phyloP scores from a whole-genome alignment of 1,140 invertebrate genomes.

The Drosophila nasuta region DNA sequence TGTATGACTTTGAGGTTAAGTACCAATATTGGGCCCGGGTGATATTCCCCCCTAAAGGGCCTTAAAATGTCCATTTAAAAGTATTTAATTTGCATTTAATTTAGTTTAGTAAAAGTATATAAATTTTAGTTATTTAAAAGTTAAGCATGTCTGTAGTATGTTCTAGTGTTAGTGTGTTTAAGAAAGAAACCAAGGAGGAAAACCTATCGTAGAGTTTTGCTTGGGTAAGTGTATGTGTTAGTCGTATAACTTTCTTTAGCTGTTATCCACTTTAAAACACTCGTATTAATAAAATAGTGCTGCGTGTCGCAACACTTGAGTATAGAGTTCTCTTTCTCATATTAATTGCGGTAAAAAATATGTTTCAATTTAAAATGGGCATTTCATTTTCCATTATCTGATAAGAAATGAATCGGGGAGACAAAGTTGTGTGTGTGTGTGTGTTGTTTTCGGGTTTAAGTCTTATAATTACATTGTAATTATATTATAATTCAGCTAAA shows the following conservation, averaged over 20 bases:
- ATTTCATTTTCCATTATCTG: conserved; percentile 1
- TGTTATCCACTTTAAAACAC: conserved; percentile 32
- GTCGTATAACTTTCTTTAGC: conserved; percentile 8
- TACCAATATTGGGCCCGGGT: conserved; percentile 56
- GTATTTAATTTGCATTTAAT: conserved; percentile 39
- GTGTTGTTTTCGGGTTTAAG: conserved; percentile 50
- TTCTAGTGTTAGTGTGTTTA: conserved; percentile 20
- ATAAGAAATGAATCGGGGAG: conserved; percentile 42
- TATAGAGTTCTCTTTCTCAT: conserved; percentile 17
- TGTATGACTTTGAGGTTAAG: conserved; percentile 38
- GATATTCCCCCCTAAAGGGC: conserved; percentile 42
- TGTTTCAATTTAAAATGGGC: conserved; percentile 44
- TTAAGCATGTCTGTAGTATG: conserved; percentile 39
- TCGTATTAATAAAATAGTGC: conserved; percentile 35
- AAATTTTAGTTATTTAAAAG: conserved; percentile 58
- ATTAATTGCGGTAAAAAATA: conserved; percentile 51
- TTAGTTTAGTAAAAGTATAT: conserved; percentile 58
- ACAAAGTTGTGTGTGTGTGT: conserved; percentile 35
- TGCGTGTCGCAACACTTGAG: conserved; percentile 23
- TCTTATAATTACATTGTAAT: conserved; percentile 67
- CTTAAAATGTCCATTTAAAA: conserved; percentile 73
- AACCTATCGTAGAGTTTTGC: background rate
- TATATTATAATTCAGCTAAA: conserved; percentile 84
- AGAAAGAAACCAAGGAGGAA: conserved; percentile 9
- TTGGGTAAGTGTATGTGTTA: background rate